A percentile compares a stretch with the other conserved stretches of the same genome.
These are phyloP conservation scores for Trachythela sp. DNA, from an alignment of 64 coral and sea anemone species.

Conservation along the genomic window DNA sequence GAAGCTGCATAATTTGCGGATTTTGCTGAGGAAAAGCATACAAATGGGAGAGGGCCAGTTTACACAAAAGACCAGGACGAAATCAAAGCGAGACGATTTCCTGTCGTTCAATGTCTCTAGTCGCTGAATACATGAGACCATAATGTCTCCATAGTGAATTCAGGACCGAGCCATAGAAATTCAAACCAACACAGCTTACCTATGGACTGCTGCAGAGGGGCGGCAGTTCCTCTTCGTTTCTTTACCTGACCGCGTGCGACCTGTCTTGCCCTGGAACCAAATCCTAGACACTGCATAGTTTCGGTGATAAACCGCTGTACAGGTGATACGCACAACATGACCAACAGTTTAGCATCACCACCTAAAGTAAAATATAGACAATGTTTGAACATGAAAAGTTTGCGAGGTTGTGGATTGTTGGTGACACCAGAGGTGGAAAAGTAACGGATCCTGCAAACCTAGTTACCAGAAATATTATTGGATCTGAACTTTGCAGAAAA, in stretches of 20 bases:
- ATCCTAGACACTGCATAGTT: conserved; percentile 92
- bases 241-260: conserved; percentile 86
- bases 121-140: too few relatives aligned
- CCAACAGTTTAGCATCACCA: conserved; percentile 91
- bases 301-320: conserved; percentile 93
- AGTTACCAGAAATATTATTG: too few relatives aligned
- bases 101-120: too few relatives aligned
- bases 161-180: not conserved
- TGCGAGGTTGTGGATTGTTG: too few relatives aligned
- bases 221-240: conserved; percentile 56
- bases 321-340: conserved; percentile 94
- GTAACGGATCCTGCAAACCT: too few relatives aligned
- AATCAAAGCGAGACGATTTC: too few relatives aligned
- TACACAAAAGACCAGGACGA: too few relatives aligned
- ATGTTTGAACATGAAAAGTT: not conserved
- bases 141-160: not conserved
- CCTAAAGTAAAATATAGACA: conserved; percentile 34
- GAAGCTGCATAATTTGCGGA: not conserved
- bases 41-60: not conserved
- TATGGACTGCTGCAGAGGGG: not conserved
- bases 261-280: conserved; percentile 93
- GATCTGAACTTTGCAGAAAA: too few relatives aligned
- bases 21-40: not conserved
- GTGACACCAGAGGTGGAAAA: too few relatives aligned
- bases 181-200: not conserved